These are phyloP conservation scores for Cyclura pinguis DNA, from an alignment of 2,797 vertebrate species.

Conservation along the genomic window DNA sequence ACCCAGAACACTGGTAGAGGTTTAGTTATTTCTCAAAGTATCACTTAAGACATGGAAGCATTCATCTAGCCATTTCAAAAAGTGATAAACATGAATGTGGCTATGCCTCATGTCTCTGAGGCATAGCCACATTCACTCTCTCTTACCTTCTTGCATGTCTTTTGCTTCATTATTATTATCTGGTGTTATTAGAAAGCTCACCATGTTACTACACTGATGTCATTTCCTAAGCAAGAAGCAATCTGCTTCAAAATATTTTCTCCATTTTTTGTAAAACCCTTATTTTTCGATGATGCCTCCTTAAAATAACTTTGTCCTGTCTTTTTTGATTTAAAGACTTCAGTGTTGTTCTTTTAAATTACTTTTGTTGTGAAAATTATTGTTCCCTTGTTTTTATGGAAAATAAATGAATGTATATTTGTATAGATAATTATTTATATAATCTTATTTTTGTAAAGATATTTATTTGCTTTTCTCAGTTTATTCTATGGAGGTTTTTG, in stretches of 20 bases:
- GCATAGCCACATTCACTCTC: too few relatives aligned
- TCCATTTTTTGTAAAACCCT: neutral
- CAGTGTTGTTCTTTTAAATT: neutral
- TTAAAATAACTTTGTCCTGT: neutral
- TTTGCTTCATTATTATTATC: slow-evolving; percentile 3
- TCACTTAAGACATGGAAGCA: neutral
- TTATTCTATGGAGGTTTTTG: neutral
- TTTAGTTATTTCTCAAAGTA: neutral
- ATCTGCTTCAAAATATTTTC: neutral
- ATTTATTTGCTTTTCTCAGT: too few relatives aligned
- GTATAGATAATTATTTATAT: neutral
- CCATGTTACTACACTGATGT: neutral
- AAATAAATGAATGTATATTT: neutral
- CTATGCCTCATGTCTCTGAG: neutral
- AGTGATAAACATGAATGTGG: neutral
- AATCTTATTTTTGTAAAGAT: neutral
- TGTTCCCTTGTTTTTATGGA: neutral
- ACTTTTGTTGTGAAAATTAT: neutral
- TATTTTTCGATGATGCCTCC: neutral
- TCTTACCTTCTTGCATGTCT: neutral
- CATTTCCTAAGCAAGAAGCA: slow-evolving; percentile 5
- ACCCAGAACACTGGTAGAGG: neutral
- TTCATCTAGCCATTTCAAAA: neutral
- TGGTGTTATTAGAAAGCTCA: neutral
- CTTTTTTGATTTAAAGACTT: neutral